These are phyloP conservation scores for Acronicta alni DNA, from an alignment of 2,888 invertebrate species.

Conservation along the genomic window DNA sequence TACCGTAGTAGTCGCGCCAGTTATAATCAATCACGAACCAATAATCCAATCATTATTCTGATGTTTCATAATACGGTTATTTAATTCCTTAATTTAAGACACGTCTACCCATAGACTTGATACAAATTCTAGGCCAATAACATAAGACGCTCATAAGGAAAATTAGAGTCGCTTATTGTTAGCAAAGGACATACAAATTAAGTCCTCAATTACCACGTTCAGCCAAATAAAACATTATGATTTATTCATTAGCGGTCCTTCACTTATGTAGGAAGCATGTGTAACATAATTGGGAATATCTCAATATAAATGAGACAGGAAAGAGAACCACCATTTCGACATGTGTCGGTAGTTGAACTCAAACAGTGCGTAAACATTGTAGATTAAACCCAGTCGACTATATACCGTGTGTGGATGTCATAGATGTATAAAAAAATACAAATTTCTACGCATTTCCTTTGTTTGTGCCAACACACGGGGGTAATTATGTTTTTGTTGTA, in stretches of 20 bases:
- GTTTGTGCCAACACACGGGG: conserved; percentile 43
- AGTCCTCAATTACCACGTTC: conserved; percentile 18
- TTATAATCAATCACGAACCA: too few relatives aligned
- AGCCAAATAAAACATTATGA: conserved; percentile 28
- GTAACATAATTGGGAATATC: conserved; percentile 44
- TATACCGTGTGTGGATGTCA: conserved; percentile 68
- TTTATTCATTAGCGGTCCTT: conserved; percentile 21
- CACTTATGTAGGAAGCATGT: conserved; percentile 14
- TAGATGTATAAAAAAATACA: conserved; percentile 56
- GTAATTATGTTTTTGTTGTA: conserved; percentile 61
- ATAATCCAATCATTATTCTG: too few relatives aligned
- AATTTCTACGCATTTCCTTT: conserved; percentile 54
- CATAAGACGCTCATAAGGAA: neutral
- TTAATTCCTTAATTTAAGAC: too few relatives aligned
- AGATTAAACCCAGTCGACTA: conserved; percentile 77
- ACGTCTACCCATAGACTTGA: too few relatives aligned
- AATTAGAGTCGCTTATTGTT: neutral
- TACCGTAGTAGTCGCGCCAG: too few relatives aligned
- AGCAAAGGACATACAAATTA: conserved; percentile 7
- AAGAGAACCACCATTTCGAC: conserved; percentile 69
- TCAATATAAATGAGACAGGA: conserved; percentile 50
- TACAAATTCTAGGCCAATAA: too few relatives aligned
- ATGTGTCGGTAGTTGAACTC: conserved; percentile 70
- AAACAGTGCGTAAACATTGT: conserved; percentile 78
- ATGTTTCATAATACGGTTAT: too few relatives aligned